Evolutionary conservation across 2,113 vertebrate genomes (phyloP).

Genomic region (Neodon shergylaensis): DNA sequence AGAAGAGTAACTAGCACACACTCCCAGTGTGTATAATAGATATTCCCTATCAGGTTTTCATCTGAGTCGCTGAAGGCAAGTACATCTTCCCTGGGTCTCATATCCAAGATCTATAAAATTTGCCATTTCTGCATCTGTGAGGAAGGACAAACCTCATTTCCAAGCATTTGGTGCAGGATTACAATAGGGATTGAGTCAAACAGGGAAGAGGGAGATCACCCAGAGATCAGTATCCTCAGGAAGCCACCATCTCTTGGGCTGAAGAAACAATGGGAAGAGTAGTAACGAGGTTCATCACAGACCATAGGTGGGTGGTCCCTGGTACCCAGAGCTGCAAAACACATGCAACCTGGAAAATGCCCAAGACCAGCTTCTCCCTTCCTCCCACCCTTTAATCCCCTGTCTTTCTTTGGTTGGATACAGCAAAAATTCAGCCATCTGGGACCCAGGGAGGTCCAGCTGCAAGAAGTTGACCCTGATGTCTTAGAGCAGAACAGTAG

Average conservation of each 20-base stretch:
- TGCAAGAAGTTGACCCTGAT: background rate
- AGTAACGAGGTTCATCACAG: background rate
- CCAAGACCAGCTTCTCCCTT: background rate
- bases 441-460: rapidly evolving
- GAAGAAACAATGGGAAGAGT: background rate
- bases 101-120: background rate
- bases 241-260: background rate
- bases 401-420: background rate
- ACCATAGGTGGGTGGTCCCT: background rate
- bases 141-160: background rate
- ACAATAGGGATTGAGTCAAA: background rate
- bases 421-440: background rate
- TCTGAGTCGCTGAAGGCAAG: background rate
- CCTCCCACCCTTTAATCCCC: background rate
- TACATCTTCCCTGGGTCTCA: background rate
- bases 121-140: background rate
- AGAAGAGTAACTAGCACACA: background rate
- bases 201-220: background rate
- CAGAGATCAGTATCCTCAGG: background rate
- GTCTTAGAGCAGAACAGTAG: background rate
- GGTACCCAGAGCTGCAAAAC: background rate
- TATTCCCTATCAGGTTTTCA: background rate
- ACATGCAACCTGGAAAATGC: background rate
- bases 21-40: background rate
- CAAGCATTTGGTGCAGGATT: background rate